These are phyloP conservation scores for Corbicula japonica DNA, from an alignment of 2,888 invertebrate genomes.

Conservation along the genomic window DNA sequence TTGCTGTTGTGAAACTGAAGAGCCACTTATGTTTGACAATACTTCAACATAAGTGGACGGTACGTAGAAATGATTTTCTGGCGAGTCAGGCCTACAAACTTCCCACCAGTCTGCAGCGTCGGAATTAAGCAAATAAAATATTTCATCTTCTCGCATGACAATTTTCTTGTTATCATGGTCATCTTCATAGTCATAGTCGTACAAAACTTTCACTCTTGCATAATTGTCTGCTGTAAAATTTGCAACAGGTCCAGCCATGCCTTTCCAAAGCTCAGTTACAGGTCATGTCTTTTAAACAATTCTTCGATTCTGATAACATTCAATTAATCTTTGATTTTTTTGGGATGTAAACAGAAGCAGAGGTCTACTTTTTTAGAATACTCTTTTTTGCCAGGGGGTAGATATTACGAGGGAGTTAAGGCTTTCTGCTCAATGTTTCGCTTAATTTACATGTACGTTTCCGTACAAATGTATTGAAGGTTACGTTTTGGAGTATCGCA, in stretches of 20 bases:
- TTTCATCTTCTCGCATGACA: constrained; percentile 73
- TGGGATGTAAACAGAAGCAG: no score
- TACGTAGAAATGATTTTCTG: constrained; percentile 76
- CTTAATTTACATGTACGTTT: no score
- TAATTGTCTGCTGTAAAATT: constrained; percentile 43
- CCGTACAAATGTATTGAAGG: no score
- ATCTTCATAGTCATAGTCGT: constrained; percentile 77
- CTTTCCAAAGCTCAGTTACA: no score
- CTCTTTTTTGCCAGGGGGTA: no score
- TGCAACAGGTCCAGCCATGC: constrained; percentile 32
- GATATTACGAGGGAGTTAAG: no score
- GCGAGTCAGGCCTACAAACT: constrained; percentile 69
- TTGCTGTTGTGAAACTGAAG: constrained; percentile 26
- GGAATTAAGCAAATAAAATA: constrained; percentile 68
- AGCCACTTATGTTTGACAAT: constrained; percentile 56
- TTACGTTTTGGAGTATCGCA: no score
- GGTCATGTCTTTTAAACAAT: no score
- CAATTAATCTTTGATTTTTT: no score
- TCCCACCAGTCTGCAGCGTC: constrained; percentile 77
- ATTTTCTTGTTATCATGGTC: constrained; percentile 70
- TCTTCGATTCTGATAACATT: no score
- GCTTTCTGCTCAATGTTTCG: no score
- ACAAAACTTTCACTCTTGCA: constrained; percentile 72
- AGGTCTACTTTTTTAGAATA: no score
- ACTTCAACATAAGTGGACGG: constrained; percentile 80